phyloP scores from a whole-genome alignment of 2,113 vertebrate species.

The Pholis gunnellus region DNA sequence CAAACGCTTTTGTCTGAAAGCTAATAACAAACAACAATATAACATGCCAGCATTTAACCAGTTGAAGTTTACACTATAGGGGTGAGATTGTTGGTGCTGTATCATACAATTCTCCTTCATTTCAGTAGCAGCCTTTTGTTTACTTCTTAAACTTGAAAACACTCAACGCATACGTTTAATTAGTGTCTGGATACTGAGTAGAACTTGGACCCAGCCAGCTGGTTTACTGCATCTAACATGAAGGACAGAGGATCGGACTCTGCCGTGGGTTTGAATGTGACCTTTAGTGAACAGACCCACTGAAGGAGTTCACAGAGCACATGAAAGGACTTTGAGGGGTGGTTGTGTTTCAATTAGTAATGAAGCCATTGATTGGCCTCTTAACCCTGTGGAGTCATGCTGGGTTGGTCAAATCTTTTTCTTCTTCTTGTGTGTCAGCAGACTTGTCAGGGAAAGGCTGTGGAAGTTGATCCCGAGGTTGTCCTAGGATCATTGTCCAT shows the following conservation, averaged over 20 bases:
- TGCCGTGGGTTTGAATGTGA: conserved; percentile 56
- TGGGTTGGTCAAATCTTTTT: conserved; percentile 45
- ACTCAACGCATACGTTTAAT: neutral
- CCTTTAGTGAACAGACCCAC: conserved; percentile 65
- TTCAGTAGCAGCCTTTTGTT: neutral
- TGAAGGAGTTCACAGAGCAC: conserved; percentile 65
- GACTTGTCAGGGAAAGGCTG: conserved; percentile 46
- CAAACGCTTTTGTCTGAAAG: neutral
- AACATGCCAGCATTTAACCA: conserved; percentile 12
- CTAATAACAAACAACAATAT: conserved; percentile 2
- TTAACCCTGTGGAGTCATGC: conserved; percentile 45
- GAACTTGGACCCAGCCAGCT: conserved; percentile 2
- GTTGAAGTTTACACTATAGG: neutral
- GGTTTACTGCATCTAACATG: conserved; percentile 20
- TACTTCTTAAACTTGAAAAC: neutral
- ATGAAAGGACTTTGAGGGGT: conserved; percentile 74
- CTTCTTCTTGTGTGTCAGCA: conserved; percentile 52
- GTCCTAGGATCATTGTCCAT: conserved; percentile 80
- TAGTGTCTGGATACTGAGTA: neutral
- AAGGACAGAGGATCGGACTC: conserved; percentile 32
- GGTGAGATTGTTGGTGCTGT: neutral
- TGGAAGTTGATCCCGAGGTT: conserved; percentile 43
- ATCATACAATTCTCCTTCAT: neutral
- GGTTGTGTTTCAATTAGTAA: conserved; percentile 80
- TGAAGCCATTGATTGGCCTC: conserved; percentile 77